Conservation (phyloP, 1,140 invertebrate genomes). For the Teleogryllus occipitalis region DNA sequence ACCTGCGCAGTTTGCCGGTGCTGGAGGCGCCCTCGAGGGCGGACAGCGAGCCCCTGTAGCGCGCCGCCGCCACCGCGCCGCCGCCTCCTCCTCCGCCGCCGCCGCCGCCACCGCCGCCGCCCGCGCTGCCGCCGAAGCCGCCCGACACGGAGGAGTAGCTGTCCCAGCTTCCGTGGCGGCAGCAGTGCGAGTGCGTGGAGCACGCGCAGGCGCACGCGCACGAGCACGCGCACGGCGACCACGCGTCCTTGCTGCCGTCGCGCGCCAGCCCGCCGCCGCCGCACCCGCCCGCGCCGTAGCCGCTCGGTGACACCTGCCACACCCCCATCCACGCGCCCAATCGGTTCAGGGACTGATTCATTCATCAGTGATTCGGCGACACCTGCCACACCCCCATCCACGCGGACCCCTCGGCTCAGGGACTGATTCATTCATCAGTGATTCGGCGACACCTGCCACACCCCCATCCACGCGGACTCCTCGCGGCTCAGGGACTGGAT, state of each 20-base stretch:
- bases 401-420: no score
- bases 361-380: no score
- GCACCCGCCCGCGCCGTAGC: neutral
- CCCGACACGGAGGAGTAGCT: neutral
- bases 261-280: neutral
- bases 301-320: neutral
- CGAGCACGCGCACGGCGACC: slow-evolving; percentile 26
- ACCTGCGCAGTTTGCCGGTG: slow-evolving; percentile 25
- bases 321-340: no score
- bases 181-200: neutral
- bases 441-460: no score
- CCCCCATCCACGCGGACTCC: no score
- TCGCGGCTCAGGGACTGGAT: no score
- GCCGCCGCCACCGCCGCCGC: no score
- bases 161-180: neutral
- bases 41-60: slow-evolving; percentile 39
- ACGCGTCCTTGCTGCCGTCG: slow-evolving; percentile 20
- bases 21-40: slow-evolving; percentile 37
- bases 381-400: no score
- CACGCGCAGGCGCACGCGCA: slow-evolving; percentile 17
- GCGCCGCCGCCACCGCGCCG: slow-evolving; percentile 23
- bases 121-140: neutral
- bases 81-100: no score
- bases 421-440: no score
- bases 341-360: no score